Percentiles rank a stretch among this genome's conserved stretches.
These are phyloP conservation scores for Narcine bancroftii DNA, from an alignment of 2,113 vertebrate genomes.

Conservation along the genomic window DNA sequence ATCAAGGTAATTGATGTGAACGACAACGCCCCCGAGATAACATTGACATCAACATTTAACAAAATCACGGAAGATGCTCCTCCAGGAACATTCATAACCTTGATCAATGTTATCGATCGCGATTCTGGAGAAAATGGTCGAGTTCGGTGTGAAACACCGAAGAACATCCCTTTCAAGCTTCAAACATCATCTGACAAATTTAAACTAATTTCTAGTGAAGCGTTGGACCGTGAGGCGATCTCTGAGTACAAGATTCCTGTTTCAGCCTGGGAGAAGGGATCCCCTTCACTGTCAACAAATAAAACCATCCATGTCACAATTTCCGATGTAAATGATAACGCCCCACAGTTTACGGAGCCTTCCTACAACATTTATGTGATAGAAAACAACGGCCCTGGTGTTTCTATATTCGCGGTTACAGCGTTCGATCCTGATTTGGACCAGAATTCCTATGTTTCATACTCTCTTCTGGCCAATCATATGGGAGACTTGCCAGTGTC, in stretches of 20 bases:
- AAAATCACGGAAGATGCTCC: slow-evolving; percentile 49
- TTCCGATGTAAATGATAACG: too few species aligned
- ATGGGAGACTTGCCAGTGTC: background rate
- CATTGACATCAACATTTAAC: slow-evolving; percentile 45
- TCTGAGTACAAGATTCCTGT: slow-evolving; percentile 51
- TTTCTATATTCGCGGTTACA: slow-evolving; percentile 63
- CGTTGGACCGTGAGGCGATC: slow-evolving; percentile 49
- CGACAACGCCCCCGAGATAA: slow-evolving; percentile 48
- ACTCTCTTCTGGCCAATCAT: slow-evolving; percentile 36
- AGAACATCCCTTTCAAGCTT: background rate
- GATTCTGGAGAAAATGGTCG: background rate
- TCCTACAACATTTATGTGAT: slow-evolving; percentile 55
- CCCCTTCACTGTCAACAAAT: slow-evolving; percentile 50
- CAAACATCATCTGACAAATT: background rate
- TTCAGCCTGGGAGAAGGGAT: slow-evolving; percentile 48
- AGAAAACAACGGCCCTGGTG: slow-evolving; percentile 66
- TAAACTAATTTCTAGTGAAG: background rate
- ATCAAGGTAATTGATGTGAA: slow-evolving; percentile 48
- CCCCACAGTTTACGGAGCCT: too few species aligned
- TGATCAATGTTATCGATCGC: slow-evolving; percentile 49
- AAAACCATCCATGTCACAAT: slow-evolving; percentile 47
- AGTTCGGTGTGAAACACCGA: background rate
- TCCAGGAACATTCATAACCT: slow-evolving; percentile 44
- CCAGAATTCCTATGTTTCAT: slow-evolving; percentile 50
- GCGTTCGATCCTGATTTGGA: slow-evolving; percentile 62